Evolutionary conservation across 2,797 vertebrate species (phyloP).

Genomic region (Chaetodon trifasciatus): DNA sequence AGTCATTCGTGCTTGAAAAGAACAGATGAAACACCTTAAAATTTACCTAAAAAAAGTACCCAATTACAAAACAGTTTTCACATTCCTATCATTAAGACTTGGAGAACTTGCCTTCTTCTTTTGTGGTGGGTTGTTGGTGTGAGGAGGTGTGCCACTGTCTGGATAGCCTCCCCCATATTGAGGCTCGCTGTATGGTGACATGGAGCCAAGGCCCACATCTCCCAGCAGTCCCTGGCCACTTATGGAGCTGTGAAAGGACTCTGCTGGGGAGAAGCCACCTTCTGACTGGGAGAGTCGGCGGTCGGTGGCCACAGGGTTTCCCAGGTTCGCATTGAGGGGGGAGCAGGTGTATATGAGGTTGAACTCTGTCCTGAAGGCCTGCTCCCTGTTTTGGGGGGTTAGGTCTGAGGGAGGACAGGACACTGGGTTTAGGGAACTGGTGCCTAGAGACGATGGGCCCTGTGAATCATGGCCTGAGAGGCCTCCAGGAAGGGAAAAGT

Average conservation of each 20-base stretch:
- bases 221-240: constrained; percentile 90
- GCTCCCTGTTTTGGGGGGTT: constrained; percentile 88
- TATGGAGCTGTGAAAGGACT: constrained; percentile 90
- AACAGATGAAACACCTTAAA: constrained; percentile 23
- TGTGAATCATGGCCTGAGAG: constrained; percentile 75
- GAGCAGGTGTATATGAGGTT: constrained; percentile 99
- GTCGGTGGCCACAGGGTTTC: constrained; percentile 85
- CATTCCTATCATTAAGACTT: constrained; percentile 1
- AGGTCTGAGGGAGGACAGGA: constrained; percentile 87
- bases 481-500: constrained; percentile 81
- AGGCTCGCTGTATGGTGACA: constrained; percentile 91
- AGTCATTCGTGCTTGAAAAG: constrained; percentile 36
- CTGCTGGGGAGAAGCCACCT: constrained; percentile 90
- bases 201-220: constrained; percentile 88
- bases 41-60: constrained; percentile 16
- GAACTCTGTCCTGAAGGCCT: constrained; percentile 98
- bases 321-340: constrained; percentile 95
- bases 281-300: constrained; percentile 91
- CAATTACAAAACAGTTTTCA: background rate
- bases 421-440: constrained; percentile 69
- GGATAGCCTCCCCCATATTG: constrained; percentile 84
- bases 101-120: constrained; percentile 95
- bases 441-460: constrained; percentile 57
- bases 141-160: constrained; percentile 89
- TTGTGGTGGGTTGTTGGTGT: constrained; percentile 94